Percentiles rank a stretch among this genome's conserved stretches.
Conservation (phyloP, 2,113 vertebrate genomes). For the Hydropotes inermis region DNA sequence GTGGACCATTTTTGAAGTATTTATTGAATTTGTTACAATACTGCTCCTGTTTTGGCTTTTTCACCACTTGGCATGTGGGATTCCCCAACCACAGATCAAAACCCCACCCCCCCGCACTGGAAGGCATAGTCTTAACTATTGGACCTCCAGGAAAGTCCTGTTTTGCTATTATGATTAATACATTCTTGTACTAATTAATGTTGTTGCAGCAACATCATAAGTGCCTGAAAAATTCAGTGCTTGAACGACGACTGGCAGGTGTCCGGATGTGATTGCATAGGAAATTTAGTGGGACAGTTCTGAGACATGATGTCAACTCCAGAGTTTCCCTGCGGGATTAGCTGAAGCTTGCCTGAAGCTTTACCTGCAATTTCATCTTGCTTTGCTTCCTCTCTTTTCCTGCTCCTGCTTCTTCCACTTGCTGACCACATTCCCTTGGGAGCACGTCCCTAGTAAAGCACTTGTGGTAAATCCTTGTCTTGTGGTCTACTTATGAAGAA, state of each 20-base stretch:
- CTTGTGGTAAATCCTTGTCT: neutral
- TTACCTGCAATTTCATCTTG: neutral
- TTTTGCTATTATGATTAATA: neutral
- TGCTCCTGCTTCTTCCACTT: neutral
- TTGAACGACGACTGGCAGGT: neutral
- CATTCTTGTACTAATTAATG: neutral
- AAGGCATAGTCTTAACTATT: neutral
- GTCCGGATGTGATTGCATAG: neutral
- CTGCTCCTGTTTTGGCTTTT: neutral
- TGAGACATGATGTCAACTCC: neutral
- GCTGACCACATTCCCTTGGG: neutral
- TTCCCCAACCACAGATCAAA: neutral
- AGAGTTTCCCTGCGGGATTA: neutral
- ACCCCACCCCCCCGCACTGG: rapidly evolving
- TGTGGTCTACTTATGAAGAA: neutral
- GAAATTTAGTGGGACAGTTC: neutral
- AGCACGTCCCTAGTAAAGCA: neutral
- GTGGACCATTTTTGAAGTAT: neutral
- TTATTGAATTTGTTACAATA: neutral
- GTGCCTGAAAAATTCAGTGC: neutral
- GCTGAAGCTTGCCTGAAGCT: neutral
- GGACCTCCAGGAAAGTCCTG: neutral
- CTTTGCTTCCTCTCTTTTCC: neutral
- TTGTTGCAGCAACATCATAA: neutral
- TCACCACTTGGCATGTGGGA: neutral